These are phyloP conservation scores for Pseudolycoriella hygida DNA, from an alignment of 2,888 invertebrate species.

Conservation along the genomic window DNA sequence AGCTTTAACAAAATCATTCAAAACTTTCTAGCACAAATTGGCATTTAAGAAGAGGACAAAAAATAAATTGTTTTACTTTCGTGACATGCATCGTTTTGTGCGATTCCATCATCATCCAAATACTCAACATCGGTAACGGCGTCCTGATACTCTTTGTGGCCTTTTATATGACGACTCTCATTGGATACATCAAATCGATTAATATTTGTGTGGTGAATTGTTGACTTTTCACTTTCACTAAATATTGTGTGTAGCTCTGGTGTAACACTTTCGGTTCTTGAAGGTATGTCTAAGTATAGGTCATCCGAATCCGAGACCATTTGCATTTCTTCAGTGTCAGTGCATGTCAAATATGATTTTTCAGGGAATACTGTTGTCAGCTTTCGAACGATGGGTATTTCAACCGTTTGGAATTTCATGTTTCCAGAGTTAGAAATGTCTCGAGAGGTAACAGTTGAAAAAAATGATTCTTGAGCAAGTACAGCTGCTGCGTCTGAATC, in stretches of 20 bases:
- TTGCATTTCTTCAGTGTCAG: slow-evolving; percentile 32
- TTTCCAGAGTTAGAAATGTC: slow-evolving; percentile 5
- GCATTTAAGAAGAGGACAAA: slow-evolving; percentile 1
- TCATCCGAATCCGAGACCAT: slow-evolving; percentile 32
- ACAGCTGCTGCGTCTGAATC: slow-evolving; percentile 8
- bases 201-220: slow-evolving; percentile 28
- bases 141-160: slow-evolving; percentile 27
- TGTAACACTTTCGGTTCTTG: slow-evolving; percentile 20
- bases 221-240: slow-evolving; percentile 27
- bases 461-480: slow-evolving; percentile 12
- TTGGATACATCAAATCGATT: slow-evolving; percentile 29
- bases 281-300: slow-evolving; percentile 9
- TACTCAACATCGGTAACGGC: slow-evolving; percentile 37
- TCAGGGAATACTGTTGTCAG: slow-evolving; percentile 6
- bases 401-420: slow-evolving; percentile 2
- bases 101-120: slow-evolving; percentile 20
- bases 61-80: slow-evolving; percentile 5
- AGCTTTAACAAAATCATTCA: too few species aligned
- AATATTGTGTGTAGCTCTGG: slow-evolving; percentile 28
- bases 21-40: not conserved
- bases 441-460: slow-evolving; percentile 12
- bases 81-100: slow-evolving; percentile 2
- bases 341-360: slow-evolving; percentile 12
- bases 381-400: slow-evolving; percentile 6
- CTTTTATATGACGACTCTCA: slow-evolving; percentile 34